Evolutionary conservation across 2,797 vertebrate species (phyloP), one percentile per base, ranked within the genome.

Genomic region (Micropoecilia bifurca): DNA sequence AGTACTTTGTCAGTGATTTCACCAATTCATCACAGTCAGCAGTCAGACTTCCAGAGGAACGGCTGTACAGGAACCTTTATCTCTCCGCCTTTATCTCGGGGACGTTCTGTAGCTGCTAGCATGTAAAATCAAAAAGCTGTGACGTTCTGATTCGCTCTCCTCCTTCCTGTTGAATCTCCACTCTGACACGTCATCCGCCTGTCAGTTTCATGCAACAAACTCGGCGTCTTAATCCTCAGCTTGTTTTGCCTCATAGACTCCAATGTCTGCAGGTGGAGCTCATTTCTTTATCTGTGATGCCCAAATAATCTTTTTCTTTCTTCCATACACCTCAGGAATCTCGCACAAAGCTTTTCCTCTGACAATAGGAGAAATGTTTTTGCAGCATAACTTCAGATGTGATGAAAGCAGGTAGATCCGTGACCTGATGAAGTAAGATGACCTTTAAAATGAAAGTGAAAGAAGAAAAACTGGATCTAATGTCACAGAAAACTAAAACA

Each of bases 11-110:
- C 87, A 82, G 85, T 75, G 85, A 46, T 86, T 92, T 93, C 80
- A 92, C 92, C 90, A 92, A 91, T 93, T 93, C 83, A 80, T 93
- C 87, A 81, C 63, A 75, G 82, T 88, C 89, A 81, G 81, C 83
- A 78, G 78, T 55, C 79, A 61, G 81, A 82, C 80, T 12, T 18
- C 39, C 78, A 80, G 78, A 84, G 81, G 61, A 41, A 45, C 0
- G 59, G 22, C 83, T 85, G 72, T 57, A 82, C 46, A 25, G 41
- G 48, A 33, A 47, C 59, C 68, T 13, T 77, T 78, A 59, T 50
- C 78, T 63, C 47, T 63, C 79, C 57, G 33, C 61, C 22, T 73
- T 74, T 59, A 45, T 80, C 74, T 75, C 55, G 28, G 0, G 39
- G 20, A 59, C 80, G 77, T 66, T 73, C 3, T 76, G 74, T 76